phyloP scores from a whole-genome alignment of 2,797 vertebrate species.

The Holocentrus rufus region DNA sequence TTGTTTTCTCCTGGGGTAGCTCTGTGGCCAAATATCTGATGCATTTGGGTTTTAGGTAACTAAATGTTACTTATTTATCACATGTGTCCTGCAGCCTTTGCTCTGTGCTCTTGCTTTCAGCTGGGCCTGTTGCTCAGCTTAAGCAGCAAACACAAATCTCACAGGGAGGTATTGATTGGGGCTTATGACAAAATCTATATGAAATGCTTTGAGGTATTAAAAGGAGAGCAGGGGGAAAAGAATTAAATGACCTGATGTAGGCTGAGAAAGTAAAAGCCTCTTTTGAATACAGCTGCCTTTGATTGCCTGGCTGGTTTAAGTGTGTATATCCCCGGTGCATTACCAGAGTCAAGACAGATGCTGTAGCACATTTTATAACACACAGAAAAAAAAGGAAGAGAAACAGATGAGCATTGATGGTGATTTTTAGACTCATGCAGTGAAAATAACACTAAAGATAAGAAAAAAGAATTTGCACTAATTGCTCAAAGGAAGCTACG shows the following conservation, averaged over 20 bases:
- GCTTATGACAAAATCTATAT: conserved; percentile 72
- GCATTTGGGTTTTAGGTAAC: conserved; percentile 23
- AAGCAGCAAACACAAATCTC: conserved; percentile 66
- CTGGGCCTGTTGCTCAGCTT: conserved; percentile 38
- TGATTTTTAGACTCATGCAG: conserved; percentile 11
- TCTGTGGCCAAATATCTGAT: neutral
- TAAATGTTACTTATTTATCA: conserved; percentile 47
- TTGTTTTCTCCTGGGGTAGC: neutral
- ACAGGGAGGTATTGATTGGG: conserved; percentile 66
- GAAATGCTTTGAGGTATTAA: conserved; percentile 67
- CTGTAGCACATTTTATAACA: conserved; percentile 9
- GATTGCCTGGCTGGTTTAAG: neutral
- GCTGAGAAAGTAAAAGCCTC: conserved; percentile 46
- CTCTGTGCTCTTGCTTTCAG: conserved; percentile 36
- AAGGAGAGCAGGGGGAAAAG: conserved; percentile 25
- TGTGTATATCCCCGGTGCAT: neutral
- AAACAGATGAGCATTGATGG: neutral
- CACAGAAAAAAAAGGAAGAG: neutral
- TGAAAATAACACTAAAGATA: conserved; percentile 35
- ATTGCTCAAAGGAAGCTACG: conserved; percentile 49
- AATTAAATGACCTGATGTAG: conserved; percentile 45
- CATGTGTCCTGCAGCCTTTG: conserved; percentile 35
- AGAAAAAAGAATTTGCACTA: conserved; percentile 39
- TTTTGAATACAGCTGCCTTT: conserved; percentile 32
- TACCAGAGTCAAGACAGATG: conserved; percentile 17